Conservation (phyloP, 2,797 vertebrate genomes). For the Argentina silus region DNA sequence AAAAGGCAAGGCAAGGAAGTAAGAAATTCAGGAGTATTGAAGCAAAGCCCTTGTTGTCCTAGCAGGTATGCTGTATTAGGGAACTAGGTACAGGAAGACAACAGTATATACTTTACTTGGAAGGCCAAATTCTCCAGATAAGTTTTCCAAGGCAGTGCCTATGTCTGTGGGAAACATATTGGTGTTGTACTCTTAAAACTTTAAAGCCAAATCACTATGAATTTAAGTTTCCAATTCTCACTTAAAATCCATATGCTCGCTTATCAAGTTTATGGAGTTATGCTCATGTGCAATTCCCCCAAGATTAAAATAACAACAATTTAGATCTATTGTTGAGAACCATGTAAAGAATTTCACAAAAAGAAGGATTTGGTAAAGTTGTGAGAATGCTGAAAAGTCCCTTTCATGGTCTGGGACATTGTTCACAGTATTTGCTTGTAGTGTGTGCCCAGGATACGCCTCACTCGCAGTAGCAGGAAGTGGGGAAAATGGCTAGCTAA, state of each 20-base stretch:
- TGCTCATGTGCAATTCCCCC: neutral
- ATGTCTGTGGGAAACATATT: too few relatives aligned
- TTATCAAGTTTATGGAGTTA: neutral
- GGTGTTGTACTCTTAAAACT: too few relatives aligned
- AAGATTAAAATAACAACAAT: neutral
- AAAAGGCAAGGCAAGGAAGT: neutral
- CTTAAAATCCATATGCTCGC: neutral
- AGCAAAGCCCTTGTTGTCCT: neutral
- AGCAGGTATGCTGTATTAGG: neutral
- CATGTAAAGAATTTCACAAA: neutral
- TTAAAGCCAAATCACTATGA: too few relatives aligned
- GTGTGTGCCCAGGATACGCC: neutral
- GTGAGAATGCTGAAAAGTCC: neutral
- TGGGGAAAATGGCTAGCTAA: neutral
- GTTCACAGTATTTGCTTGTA: neutral
- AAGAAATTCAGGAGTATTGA: neutral
- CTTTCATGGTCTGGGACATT: neutral
- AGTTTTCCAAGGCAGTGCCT: neutral
- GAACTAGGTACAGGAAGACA: neutral
- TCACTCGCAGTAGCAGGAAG: neutral
- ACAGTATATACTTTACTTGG: too few relatives aligned
- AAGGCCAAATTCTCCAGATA: neutral
- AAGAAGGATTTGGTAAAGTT: neutral
- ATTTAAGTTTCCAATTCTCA: neutral
- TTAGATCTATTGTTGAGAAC: neutral